phyloP scores from a whole-genome alignment of 2,113 vertebrate species.

The Lichenostomus cassidix region DNA sequence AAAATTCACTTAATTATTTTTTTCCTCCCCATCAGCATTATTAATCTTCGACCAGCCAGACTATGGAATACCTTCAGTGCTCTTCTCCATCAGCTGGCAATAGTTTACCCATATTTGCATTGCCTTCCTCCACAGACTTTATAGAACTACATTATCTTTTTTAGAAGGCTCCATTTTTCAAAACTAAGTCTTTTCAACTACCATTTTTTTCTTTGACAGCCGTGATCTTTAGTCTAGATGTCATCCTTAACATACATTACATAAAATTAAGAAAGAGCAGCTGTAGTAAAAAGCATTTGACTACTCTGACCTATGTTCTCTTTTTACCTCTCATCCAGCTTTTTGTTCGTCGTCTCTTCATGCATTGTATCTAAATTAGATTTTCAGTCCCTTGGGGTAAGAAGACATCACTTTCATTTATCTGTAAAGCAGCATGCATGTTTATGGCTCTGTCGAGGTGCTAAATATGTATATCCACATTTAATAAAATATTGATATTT shows the following conservation, averaged over 20 bases:
- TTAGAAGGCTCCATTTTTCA: neutral
- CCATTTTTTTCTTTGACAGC: neutral
- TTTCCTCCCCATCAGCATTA: neutral
- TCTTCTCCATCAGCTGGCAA: neutral
- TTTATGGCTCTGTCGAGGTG: neutral
- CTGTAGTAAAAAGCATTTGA: neutral
- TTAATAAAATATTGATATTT: conserved; percentile 39
- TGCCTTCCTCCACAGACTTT: neutral
- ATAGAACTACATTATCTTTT: neutral
- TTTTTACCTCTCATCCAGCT: neutral
- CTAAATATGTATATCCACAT: conserved; percentile 23
- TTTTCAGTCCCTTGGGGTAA: conserved; percentile 36
- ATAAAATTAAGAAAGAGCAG: conserved; percentile 13
- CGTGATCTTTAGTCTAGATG: neutral
- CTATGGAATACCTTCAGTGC: neutral
- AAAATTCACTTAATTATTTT: neutral
- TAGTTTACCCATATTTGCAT: neutral
- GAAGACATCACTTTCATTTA: conserved; percentile 45
- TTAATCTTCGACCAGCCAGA: neutral
- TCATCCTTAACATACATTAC: neutral
- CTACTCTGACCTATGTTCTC: neutral
- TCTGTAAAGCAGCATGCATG: conserved; percentile 13
- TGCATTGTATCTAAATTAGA: conserved; percentile 46
- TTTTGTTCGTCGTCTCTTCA: neutral
- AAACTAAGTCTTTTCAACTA: conserved; percentile 8